Base-by-base conservation (phyloP, 2,113 vertebrate genomes). In the Ciconia stormi region DNA sequence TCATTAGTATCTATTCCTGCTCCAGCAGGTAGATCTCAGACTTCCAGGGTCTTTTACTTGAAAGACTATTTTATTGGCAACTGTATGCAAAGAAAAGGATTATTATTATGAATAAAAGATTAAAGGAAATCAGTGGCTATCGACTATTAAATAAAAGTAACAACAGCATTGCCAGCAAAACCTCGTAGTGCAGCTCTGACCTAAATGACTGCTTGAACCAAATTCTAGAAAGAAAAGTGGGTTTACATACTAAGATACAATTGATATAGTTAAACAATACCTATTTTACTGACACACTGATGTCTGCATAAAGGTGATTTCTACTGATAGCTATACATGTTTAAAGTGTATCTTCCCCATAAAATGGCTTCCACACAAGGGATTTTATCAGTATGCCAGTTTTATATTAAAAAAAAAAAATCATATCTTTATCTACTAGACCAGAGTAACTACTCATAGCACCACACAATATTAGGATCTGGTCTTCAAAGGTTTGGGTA, bases 51-150 rank as follows among this genome's bases (percentile, higher is more conserved):
- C 53, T 82, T 81, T 87, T 76, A 85, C 49, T 65, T 91, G 53
- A 90, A 80, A 87, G 44, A 23, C 36, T 70, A 23, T 79, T 91
- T 70, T 81, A 81, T 46, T 85, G 73, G 65, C 70, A 82, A 70
- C 30, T 82, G 29, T n/a, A 85, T 10, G 61, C 44, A 90, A 84
- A 85, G 38, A 52, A 94, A 87, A 93, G 40, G 8, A 91, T 91
- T 89, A 87, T 49, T 88, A 82, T 46, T 46, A 46, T 91, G 36
- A 96, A 87, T 72, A 84, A 91, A 95, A 95, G n/a, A 96, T 91
- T 82, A 85, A 65, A 93, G 46, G 8, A 90, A 85, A 91, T 69
- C 44, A 73, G 73, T 79, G 70, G 52, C 13, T 77, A 90, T 70
- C 0, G 2, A 65, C 34, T 53, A 55, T 36, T 69, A 69, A 74